phyloP scores from a whole-genome alignment of 2,888 invertebrate species.

The Myopa testacea region DNA sequence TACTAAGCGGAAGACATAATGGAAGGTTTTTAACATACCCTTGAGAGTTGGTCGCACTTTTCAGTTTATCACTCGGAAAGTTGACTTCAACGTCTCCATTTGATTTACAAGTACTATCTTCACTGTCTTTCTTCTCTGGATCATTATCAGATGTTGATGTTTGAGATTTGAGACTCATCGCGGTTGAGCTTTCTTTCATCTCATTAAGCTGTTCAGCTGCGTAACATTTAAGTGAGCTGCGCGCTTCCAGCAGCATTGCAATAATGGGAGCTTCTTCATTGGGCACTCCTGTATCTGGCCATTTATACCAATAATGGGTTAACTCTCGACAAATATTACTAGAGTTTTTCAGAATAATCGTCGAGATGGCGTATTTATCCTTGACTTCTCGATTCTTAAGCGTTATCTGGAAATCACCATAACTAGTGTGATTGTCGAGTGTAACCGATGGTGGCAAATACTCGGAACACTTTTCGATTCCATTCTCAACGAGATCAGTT shows the following conservation, averaged over 20 bases:
- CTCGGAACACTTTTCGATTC: conserved; percentile 89
- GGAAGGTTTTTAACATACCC: conserved; percentile 60
- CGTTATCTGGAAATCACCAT: conserved; percentile 89
- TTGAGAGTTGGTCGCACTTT: conserved; percentile 58
- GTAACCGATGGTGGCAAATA: conserved; percentile 93
- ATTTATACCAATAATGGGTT: conserved; percentile 93
- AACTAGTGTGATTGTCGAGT: conserved; percentile 87
- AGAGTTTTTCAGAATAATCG: conserved; percentile 84
- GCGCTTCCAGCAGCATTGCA: conserved; percentile 87
- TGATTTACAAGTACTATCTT: conserved; percentile 39
- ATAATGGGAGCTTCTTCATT: conserved; percentile 85
- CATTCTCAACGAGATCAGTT: conserved; percentile 89
- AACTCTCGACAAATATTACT: conserved; percentile 88
- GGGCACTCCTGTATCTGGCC: conserved; percentile 88
- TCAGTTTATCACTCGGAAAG: conserved; percentile 54
- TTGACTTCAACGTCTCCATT: conserved; percentile 61
- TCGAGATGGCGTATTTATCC: conserved; percentile 91
- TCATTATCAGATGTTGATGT: conserved; percentile 29
- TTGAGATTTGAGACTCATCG: conserved; percentile 47
- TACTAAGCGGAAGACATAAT: too few relatives aligned
- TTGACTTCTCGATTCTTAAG: conserved; percentile 89
- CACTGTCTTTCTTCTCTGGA: conserved; percentile 41
- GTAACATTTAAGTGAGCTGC: conserved; percentile 69
- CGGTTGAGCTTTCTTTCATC: conserved; percentile 56
- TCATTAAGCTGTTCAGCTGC: conserved; percentile 64